Conservation (phyloP, 2,797 vertebrate species). For the Synanceia verrucosa region DNA sequence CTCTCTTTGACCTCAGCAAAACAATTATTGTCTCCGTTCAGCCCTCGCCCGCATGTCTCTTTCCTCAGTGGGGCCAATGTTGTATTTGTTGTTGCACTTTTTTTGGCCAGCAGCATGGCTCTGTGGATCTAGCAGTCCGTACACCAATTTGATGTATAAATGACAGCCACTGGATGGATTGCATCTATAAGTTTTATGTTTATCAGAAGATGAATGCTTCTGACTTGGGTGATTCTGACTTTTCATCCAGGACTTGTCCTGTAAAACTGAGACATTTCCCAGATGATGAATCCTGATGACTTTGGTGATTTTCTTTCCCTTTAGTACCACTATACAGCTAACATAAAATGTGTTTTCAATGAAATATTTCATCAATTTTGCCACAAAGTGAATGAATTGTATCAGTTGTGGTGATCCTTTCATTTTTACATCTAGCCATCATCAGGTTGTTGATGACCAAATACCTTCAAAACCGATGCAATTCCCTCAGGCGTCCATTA, state of each 20-base stretch:
- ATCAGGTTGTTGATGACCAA: background rate
- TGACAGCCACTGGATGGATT: background rate
- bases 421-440: background rate
- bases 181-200: background rate
- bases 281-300: background rate
- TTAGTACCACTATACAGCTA: background rate
- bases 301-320: background rate
- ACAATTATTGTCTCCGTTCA: constrained; percentile 59
- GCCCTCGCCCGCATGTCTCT: constrained; percentile 38
- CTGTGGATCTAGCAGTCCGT: background rate
- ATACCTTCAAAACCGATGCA: background rate
- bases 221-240: background rate
- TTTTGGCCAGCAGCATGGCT: background rate
- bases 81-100: constrained; percentile 14
- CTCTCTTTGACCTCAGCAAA: constrained; percentile 71
- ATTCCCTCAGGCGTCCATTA: background rate
- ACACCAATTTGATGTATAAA: background rate
- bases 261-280: background rate
- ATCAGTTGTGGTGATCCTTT: background rate
- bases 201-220: background rate
- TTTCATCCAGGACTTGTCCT: background rate
- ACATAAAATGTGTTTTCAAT: background rate
- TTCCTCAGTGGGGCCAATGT: constrained; percentile 39
- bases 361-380: too few relatives aligned
- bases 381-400: background rate